These are phyloP conservation scores for Tanaodytes sp. DNA, from an alignment of 2,888 invertebrate species.

Conservation along the genomic window DNA sequence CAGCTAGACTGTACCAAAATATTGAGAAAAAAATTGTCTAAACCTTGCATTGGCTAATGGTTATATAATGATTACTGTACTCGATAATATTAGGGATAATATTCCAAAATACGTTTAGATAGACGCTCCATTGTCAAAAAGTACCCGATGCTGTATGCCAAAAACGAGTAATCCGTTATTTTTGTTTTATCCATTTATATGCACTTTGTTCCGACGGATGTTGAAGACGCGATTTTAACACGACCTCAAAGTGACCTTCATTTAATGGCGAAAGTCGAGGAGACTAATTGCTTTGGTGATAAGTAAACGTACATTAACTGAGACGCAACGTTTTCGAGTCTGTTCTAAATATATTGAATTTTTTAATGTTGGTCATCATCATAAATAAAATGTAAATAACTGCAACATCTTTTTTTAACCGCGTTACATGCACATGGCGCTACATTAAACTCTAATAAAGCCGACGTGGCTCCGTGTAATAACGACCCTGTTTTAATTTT, in stretches of 20 bases:
- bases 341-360: conserved; percentile 19
- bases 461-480: not conserved
- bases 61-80: no score
- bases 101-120: no score
- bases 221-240: conserved; percentile 22
- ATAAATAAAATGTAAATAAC: not conserved
- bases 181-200: not conserved
- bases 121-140: no score
- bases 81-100: no score
- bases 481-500: conserved; percentile 23
- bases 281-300: conserved; percentile 35
- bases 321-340: conserved; percentile 1
- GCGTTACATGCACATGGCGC: conserved; percentile 23
- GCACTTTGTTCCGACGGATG: conserved; percentile 30
- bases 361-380: conserved; percentile 15
- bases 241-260: conserved; percentile 41
- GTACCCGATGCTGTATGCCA: no score
- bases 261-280: conserved; percentile 44
- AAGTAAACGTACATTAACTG: conserved; percentile 25
- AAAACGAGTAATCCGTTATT: no score
- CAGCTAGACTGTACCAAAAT: not conserved
- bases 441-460: conserved; percentile 29
- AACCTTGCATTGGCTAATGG: not conserved
- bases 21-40: not conserved
- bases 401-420: conserved; percentile 10